These are phyloP conservation scores for Pseudochaenichthys georgianus DNA, from an alignment of 2,797 vertebrate genomes.

Conservation along the genomic window DNA sequence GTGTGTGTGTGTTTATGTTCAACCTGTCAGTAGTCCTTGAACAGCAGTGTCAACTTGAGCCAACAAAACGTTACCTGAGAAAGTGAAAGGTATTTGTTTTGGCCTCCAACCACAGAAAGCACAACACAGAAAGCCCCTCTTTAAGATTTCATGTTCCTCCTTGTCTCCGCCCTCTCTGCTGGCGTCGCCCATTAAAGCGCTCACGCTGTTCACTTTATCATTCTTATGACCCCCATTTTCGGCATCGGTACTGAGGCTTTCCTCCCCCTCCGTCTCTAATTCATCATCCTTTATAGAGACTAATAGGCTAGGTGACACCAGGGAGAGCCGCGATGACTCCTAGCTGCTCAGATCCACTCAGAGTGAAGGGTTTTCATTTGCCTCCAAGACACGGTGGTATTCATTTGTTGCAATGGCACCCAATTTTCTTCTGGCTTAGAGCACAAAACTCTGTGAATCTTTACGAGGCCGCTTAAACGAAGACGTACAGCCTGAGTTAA, in stretches of 20 bases:
- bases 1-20: constrained; percentile 26
- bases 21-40: constrained; percentile 13
- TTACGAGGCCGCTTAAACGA: constrained; percentile 58
- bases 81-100: constrained; percentile 35
- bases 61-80: neutral
- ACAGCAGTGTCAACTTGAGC: neutral
- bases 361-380: constrained; percentile 77
- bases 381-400: constrained; percentile 73
- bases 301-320: constrained; percentile 85
- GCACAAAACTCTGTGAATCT: constrained; percentile 47
- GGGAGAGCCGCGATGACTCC: constrained; percentile 75
- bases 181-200: constrained; percentile 80
- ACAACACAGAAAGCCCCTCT: constrained; percentile 68
- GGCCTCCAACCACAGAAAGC: constrained; percentile 41
- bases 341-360: constrained; percentile 70
- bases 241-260: constrained; percentile 74
- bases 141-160: constrained; percentile 73
- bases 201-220: constrained; percentile 86
- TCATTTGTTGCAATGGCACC: constrained; percentile 78
- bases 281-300: constrained; percentile 90
- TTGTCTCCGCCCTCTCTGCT: constrained; percentile 67
- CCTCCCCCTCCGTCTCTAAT: constrained; percentile 84
- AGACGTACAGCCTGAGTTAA: constrained; percentile 54
- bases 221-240: constrained; percentile 85
- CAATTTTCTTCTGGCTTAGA: constrained; percentile 72